Base-by-base conservation (phyloP, 2,797 vertebrate species). In the Cossypha dichroa region DNA sequence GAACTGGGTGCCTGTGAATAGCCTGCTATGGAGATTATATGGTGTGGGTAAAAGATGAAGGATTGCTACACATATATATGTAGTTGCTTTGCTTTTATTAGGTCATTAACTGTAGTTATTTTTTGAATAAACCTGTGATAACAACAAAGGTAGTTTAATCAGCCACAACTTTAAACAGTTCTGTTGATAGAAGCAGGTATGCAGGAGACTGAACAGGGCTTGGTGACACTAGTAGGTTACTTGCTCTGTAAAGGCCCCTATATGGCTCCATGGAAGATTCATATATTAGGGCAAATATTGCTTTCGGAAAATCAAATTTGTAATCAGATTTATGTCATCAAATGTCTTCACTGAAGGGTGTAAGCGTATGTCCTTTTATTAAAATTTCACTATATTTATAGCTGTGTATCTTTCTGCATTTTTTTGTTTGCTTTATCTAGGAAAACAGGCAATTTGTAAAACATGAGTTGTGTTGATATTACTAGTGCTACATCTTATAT, bases 361-460 rank as follows among this genome's bases (percentile, higher is more conserved):
- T 78, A 34, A 85, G 15, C 20, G 29, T 51, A 43, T 41, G 17
- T 69, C 20, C 20, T 84, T 89, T 69, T 41, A 66, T 28, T 22
- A 19, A 49, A 48, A 36, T 58, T 64, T 81, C 0, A 0, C 23
- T 81, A 0, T 77, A 26, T 62, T 70, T 20, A 13, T 1, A 2
- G 14, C 16, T 75, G 8, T 29, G 3, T 25, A 15, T 76, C 29
- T 73, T 76, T 72, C 4, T 34, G 34, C 21, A 2, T 54, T 28
- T 56, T 78, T 72, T 62, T 26, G 28, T 46, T 56, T 38, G 54
- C 6, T 69, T 54, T 52, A 3, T 23, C 19, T 73, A 19, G 23
- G 55, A 59, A 88, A 60, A 69, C 0, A 17, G 23, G 28, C 43
- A 34, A 38, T 75, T 59, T 83, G 8, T 31, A 51, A 63, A 80